These are phyloP conservation scores for Priocnemis perturbator DNA, from an alignment of 2,888 invertebrate genomes.

Conservation along the genomic window DNA sequence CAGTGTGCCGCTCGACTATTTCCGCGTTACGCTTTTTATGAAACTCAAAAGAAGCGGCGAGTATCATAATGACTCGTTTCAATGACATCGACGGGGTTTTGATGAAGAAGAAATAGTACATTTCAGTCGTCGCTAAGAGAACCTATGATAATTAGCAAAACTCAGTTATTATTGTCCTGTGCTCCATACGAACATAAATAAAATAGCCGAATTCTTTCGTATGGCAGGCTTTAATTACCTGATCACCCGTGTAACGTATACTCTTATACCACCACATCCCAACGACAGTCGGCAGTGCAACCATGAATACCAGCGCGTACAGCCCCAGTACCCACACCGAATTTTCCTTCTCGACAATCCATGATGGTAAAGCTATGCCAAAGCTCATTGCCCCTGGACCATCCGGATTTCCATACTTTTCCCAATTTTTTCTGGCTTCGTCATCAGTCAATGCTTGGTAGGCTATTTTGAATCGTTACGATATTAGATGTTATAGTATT, in stretches of 20 bases:
- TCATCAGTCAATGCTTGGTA: constrained; percentile 96
- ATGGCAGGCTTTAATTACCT: constrained; percentile 75
- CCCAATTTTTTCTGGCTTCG: constrained; percentile 97
- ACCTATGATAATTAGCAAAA: constrained; percentile 77
- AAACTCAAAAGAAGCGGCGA: constrained; percentile 98
- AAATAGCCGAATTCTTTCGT: neutral
- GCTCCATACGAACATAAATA: no score
- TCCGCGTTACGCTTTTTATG: constrained; percentile 95
- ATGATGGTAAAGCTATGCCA: constrained; percentile 99
- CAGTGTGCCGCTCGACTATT: constrained; percentile 92
- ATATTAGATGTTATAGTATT: neutral
- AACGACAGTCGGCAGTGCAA: constrained; percentile 92
- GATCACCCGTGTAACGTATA: constrained; percentile 97
- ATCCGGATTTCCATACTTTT: constrained; percentile 99
- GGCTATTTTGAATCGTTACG: constrained; percentile 66
- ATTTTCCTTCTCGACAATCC: constrained; percentile 99
- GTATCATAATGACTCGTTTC: constrained; percentile 96
- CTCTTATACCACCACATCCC: constrained; percentile 99
- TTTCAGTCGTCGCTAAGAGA: constrained; percentile 95
- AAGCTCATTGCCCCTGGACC: constrained; percentile 99
- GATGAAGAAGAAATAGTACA: constrained; percentile 97
- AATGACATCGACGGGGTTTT: constrained; percentile 97
- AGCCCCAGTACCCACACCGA: constrained; percentile 97
- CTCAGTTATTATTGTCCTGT: constrained; percentile 4
- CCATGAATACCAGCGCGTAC: constrained; percentile 98